Percentiles rank a stretch among this genome's conserved stretches.
These are phyloP conservation scores for Chirona hameri DNA, from an alignment of 2,888 invertebrate genomes.

Conservation along the genomic window DNA sequence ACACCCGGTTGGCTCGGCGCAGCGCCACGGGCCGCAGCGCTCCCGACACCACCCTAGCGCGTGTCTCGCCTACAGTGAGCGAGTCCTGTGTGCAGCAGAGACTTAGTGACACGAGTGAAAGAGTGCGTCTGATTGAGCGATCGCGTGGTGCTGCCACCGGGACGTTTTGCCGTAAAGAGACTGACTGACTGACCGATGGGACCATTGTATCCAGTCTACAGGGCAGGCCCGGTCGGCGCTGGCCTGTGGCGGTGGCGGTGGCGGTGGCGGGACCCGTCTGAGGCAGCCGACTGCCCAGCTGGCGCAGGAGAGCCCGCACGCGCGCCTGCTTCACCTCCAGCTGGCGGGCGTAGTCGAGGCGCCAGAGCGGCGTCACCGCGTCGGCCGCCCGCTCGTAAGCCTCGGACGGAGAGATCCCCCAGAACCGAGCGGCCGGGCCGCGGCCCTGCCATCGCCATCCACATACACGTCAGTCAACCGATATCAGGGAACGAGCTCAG, in stretches of 20 bases:
- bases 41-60: too few species aligned
- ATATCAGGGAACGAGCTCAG: not conserved
- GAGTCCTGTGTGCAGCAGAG: too few species aligned
- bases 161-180: too few species aligned
- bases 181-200: constrained; percentile 43
- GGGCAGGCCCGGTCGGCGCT: constrained; percentile 34
- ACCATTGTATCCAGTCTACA: constrained; percentile 42
- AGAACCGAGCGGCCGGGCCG: not conserved
- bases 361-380: constrained; percentile 48
- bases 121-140: too few species aligned
- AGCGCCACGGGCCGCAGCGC: too few species aligned
- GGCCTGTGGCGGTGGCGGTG: not conserved
- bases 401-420: not conserved
- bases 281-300: constrained; percentile 39
- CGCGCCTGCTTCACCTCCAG: constrained; percentile 44
- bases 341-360: constrained; percentile 47
- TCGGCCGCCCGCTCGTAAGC: constrained; percentile 40
- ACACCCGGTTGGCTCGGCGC: too few species aligned
- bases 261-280: constrained; percentile 31
- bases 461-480: not conserved
- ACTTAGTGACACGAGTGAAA: too few species aligned
- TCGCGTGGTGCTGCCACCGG: too few species aligned
- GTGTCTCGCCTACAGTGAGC: too few species aligned
- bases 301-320: constrained; percentile 39
- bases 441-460: not conserved